These are phyloP conservation scores for Spodoptera exigua DNA, from an alignment of 2,888 invertebrate genomes.

Conservation along the genomic window DNA sequence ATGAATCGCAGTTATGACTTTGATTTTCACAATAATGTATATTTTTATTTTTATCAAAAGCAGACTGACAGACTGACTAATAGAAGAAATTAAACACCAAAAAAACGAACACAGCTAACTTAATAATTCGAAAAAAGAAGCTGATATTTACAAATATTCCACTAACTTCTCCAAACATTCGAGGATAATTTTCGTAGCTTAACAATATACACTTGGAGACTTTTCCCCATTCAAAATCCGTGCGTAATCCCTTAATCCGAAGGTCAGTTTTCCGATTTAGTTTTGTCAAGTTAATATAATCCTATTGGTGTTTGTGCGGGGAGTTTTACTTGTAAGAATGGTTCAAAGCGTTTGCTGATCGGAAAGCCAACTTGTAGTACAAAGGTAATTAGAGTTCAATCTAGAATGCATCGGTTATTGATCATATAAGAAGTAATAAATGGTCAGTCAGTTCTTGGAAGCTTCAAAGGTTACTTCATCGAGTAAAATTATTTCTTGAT, in stretches of 20 bases:
- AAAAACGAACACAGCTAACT: too few species aligned
- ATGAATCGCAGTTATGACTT: too few species aligned
- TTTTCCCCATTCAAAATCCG: constrained; percentile 1
- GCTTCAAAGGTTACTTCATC: too few species aligned
- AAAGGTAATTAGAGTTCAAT: constrained; percentile 21
- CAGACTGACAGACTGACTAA: too few species aligned
- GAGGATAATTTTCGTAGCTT: constrained; percentile 12
- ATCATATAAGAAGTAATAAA: too few species aligned
- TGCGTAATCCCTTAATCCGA: constrained; percentile 8
- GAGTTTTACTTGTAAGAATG: constrained; percentile 14
- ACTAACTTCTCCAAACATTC: background rate
- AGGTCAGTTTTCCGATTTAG: constrained; percentile 18
- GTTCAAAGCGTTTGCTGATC: constrained; percentile 22
- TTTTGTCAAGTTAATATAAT: constrained; percentile 19
- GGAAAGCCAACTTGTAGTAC: constrained; percentile 12
- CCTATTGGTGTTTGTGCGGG: constrained; percentile 28
- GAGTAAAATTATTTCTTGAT: too few species aligned
- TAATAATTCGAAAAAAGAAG: too few species aligned
- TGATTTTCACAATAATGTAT: too few species aligned
- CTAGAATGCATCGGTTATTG: too few species aligned
- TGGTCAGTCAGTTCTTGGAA: too few species aligned
- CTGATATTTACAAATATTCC: constrained; percentile 8
- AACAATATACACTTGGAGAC: constrained; percentile 6
- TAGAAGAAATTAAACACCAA: too few species aligned
- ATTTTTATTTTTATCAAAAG: too few species aligned